A percentile compares a stretch with the other conserved stretches of the same genome.
Conservation (phyloP, 2,113 vertebrate species). For the Zosterops pallidus region DNA sequence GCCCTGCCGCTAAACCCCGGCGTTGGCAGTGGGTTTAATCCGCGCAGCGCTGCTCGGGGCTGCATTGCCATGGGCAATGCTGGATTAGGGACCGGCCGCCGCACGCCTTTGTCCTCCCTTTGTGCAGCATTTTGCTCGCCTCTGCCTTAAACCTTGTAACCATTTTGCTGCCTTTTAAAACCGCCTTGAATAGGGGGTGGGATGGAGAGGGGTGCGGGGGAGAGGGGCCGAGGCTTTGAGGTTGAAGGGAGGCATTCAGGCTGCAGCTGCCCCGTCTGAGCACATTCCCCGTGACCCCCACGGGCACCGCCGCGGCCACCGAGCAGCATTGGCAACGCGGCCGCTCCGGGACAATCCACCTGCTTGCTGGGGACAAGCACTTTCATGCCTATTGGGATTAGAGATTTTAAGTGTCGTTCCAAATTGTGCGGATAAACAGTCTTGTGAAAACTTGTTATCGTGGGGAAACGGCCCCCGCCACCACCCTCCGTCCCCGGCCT, state of each 20-base stretch:
- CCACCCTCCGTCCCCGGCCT: constrained; percentile 67
- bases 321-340: constrained; percentile 53
- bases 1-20: not conserved
- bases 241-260: constrained; percentile 48
- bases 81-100: constrained; percentile 61
- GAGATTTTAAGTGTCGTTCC: constrained; percentile 80
- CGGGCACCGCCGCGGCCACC: constrained; percentile 51
- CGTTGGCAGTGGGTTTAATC: constrained; percentile 66
- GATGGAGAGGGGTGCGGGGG: not conserved
- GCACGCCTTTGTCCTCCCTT: constrained; percentile 64
- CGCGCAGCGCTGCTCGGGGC: constrained; percentile 10
- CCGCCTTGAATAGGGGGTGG: constrained; percentile 60
- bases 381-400: constrained; percentile 91
- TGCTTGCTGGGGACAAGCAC: constrained; percentile 71
- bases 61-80: constrained; percentile 15
- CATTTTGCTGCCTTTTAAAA: constrained; percentile 58
- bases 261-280: constrained; percentile 75
- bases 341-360: constrained; percentile 60
- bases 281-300: constrained; percentile 62
- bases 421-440: constrained; percentile 81
- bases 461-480: constrained; percentile 73
- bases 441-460: constrained; percentile 86
- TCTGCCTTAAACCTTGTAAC: constrained; percentile 67
- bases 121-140: constrained; percentile 70
- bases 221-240: constrained; percentile 50